phyloP scores from a whole-genome alignment of 2,888 invertebrate genomes.

The Phragmatobia fuliginosa region DNA sequence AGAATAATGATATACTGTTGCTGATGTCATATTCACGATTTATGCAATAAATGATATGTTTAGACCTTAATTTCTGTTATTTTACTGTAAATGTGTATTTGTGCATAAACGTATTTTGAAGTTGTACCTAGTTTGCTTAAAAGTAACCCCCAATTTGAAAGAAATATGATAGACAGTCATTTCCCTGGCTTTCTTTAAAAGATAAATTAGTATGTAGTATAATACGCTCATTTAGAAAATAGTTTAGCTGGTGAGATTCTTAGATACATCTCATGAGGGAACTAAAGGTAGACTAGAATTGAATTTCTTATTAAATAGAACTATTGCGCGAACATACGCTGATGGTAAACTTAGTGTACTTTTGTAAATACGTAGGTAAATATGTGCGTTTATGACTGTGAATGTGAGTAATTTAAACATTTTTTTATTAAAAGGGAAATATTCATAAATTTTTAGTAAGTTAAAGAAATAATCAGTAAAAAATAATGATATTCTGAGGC shows the following conservation, averaged over 20 bases:
- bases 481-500: too few species aligned
- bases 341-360: neutral
- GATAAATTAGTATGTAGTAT: neutral
- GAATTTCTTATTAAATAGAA: neutral
- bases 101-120: neutral
- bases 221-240: neutral
- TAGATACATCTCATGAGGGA: neutral
- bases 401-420: too few species aligned
- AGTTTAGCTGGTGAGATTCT: neutral
- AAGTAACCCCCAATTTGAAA: neutral
- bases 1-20: constrained; percentile 38
- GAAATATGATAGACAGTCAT: neutral
- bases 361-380: too few species aligned
- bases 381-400: too few species aligned
- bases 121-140: neutral
- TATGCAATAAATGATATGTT: constrained; percentile 24
- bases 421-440: too few species aligned
- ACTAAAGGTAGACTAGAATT: neutral
- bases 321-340: neutral
- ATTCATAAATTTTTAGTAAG: too few species aligned
- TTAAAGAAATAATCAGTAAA: too few species aligned
- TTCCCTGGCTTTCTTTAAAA: neutral
- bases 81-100: neutral
- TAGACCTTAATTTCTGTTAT: neutral
- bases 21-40: constrained; percentile 39